Evolutionary conservation across 2,113 vertebrate genomes (phyloP), one percentile per base, ranked within the genome.

Genomic region (Eleginops maclovinus): DNA sequence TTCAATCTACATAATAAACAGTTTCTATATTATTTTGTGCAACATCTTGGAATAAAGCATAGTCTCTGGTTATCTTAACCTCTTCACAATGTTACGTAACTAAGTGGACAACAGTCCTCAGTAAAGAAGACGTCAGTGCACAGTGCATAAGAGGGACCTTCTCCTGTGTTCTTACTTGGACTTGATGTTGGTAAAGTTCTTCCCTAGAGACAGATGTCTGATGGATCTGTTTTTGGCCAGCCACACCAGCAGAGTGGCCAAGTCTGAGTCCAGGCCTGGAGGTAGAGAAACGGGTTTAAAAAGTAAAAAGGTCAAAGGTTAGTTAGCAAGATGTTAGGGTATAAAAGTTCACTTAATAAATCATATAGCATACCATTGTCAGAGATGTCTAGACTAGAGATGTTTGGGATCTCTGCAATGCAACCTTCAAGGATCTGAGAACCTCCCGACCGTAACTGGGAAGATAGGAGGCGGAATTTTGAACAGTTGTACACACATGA

Each of bases 141-240:
- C 1, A 54, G 53, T 15, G 24, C 22, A 55, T 4, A 55, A 4
- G 26, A 58, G 16, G 31, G 31, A 36, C 6, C 31, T 36, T 63
- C 9, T 22, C 8, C 11, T 40, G 16, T 3, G 31, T 31, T 85
- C 97, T 96, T 96, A 99, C 98, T 99, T 99, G 89, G 98, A 96
- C 90, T 99, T 99, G 95, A 99, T 99, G 94, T 98, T 99, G 95
- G 96, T 99, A 95, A 99, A 99, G 86, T 99, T 99, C 94, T 98
- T 99, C 87, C 98, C 98, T 89, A 99, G 92, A 0, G 97, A 97
- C 85, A 99, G 94, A 82, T 99, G 96, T 75, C 95, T 95, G 91
- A 99, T 98, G 12, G 98, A 99, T 80, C 97, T 95, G 92, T 99
- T 99, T 95, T 96, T 99, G 93, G 97, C 96, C 86, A 99, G 95